Base-by-base conservation (phyloP, 2,797 vertebrate genomes). In the Aphelocoma californica region DNA sequence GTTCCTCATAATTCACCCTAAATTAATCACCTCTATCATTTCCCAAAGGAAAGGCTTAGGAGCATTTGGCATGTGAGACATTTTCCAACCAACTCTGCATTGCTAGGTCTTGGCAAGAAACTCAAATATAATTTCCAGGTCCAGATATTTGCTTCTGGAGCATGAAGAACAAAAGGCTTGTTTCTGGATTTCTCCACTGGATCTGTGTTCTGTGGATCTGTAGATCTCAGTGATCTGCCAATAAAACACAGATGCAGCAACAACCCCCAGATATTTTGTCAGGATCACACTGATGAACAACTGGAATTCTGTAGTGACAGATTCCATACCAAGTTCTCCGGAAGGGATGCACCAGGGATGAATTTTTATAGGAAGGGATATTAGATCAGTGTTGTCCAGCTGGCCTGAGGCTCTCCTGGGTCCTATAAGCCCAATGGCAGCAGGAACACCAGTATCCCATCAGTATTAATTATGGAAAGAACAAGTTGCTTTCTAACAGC, bases 141-240 rank as follows among this genome's bases (percentile, higher is more conserved):
- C 38, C 38, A 62, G 58, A 34, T 44, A 64, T 58, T 78, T 91
- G 62, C 60, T 92, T 92, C 54, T 88, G 66, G 31, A 90, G 8
- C n/a, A 48, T 7, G 7, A 72, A 57, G 48, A 66, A 66, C n/a
- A 69, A 78, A 73, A 88, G 29, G 7, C 12, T 40, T 54, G 4
- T 78, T 86, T 50, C 85, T 74, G 75, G 57, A 61, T 88, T 88
- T 67, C 58, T 91, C 36, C n/a, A 23, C 9, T 34, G n/a, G n/a
- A 57, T 57, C 10, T 57, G n/a, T 57, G 56, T 24, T 57, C 56
- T 34, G 56, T 36, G 56, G 50, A 18, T 51, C 26, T 29, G 28
- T 18, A 10, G 56, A 25, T 26, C 56, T 28, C 34, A 31, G n/a
- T 11, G 18, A 82, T 42, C 29, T 74, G 50, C 34, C 67, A 81